A percentile compares a stretch with the other conserved stretches of the same genome.
phyloP scores from a whole-genome alignment of 2,113 vertebrate genomes.

The Pseudopipra pipra region DNA sequence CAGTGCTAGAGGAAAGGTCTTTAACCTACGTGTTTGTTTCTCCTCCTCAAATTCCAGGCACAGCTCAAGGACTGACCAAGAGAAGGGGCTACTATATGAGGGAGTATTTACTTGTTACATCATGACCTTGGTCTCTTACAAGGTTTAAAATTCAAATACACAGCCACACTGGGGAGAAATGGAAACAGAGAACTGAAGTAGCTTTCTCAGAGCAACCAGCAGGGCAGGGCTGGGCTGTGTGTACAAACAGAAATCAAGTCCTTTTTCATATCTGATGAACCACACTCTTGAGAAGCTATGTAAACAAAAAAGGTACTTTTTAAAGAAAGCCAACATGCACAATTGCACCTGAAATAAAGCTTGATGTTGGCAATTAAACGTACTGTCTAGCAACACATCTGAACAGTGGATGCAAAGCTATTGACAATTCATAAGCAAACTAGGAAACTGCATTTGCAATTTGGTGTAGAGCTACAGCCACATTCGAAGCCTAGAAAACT shows the following conservation, averaged over 20 bases:
- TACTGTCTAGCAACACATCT: not conserved
- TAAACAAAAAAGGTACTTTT: not conserved
- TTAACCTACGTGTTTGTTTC: not conserved
- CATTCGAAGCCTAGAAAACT: not conserved
- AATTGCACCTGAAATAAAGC: not conserved
- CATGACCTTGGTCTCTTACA: not conserved
- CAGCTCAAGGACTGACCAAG: not conserved
- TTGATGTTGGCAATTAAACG: not conserved
- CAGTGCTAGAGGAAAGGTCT: rapidly evolving
- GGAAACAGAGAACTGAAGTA: not conserved
- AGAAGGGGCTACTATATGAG: not conserved
- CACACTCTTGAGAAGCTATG: not conserved
- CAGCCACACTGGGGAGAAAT: not conserved
- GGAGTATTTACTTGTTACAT: not conserved
- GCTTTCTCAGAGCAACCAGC: not conserved
- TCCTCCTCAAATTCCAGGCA: not conserved
- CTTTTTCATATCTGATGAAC: not conserved
- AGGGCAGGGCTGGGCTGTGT: not conserved
- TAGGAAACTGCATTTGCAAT: not conserved
- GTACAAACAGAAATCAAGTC: not conserved
- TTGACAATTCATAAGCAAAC: not conserved
- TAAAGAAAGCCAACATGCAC: not conserved
- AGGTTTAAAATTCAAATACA: not conserved
- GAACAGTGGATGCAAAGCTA: not conserved
- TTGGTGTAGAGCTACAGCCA: not conserved